Base-by-base conservation (phyloP, 2,797 vertebrate species). In the Anabacerthia variegaticeps region DNA sequence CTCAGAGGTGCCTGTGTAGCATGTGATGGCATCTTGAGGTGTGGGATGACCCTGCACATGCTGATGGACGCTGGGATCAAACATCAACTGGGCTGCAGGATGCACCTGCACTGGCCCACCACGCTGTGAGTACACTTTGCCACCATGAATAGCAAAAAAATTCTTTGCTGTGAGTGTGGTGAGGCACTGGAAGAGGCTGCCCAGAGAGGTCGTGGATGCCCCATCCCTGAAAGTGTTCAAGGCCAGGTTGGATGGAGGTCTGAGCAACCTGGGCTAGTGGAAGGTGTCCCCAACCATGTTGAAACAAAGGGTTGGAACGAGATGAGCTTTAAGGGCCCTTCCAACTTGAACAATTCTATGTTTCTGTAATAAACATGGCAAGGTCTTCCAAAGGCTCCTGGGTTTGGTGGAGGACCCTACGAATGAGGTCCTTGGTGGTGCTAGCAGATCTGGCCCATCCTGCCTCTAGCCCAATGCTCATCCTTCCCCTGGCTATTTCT, bases 51-150 rank as follows among this genome's bases (percentile, higher is more conserved):
- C 20, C 48, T 77, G 26, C 24, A 3, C 0, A 1, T 0, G 2
- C 24, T 51, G 44, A 14, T 44, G 65, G 55, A 32, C 85, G 13
- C 22, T 6, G 9, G 54, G 30, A 20, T 72, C 78, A 88, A 48
- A 48, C 36, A 30, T 39, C 26, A 62, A 34, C 10, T 0, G 0
- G 37, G 41, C 37, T 73, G 68, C 16, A 21, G 67, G 55, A 34
- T 1, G 0, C 12, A 39, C 32, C 62, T 73, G 48, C 1, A 1
- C 32, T n/a, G 34, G 23, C 48, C 48, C 55, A 54, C 3, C 0
- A 1, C 0, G 0, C 54, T 13, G 10, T 0, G 0, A 81, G 36
- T 6, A 48, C 22, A 4, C 18, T 61, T 54, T 32, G 32, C 23
- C 32, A 16, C 32, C 3, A 1, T 0, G 0, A 68, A 58, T 0